Base-by-base conservation (phyloP, 2,113 vertebrate genomes). In the Symphodus melops region DNA sequence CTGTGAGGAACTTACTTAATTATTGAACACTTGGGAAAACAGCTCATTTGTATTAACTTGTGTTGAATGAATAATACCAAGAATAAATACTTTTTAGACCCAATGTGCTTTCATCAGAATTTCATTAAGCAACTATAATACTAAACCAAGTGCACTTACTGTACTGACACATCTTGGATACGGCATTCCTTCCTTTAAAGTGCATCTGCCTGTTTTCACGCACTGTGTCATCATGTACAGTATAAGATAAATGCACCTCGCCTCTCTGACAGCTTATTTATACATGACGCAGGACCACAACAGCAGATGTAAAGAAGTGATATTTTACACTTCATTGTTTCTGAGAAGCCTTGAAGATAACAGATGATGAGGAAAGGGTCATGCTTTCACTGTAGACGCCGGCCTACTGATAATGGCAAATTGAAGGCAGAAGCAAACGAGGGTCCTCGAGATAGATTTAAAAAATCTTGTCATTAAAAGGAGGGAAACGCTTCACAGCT, bases 261-360 rank as follows among this genome's bases (percentile, higher is more conserved):
- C 51, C 68, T 82, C 44, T 33, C 52, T 79, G 77, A 79, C 77
- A 72, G 60, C 64, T 60, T 64, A 83, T 71, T 72, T 68, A 37
- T 68, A 65, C 67, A 20, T 77, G 58, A 56, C 58, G 57, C 46
- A 1, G 3, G 60, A 77, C 68, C 25, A 9, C 48, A 66, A 23
- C 51, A 51, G 74, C 77, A 70, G 75, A 81, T 69, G 56, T 21
- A 10, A 46, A 58, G 17, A 65, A 53, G 37, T 83, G 19, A 36
- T 87, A 72, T 84, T 80, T 67, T 83, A 79, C 84, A 89, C 77
- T 86, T 89, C 55, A 64, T 62, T 80, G 60, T 85, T 75, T 76
- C 66, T 80, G n/a, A 0, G 28, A 67, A 62, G 75, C 76, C 60
- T 65, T 61, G 46, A 56, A 33, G 61, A 72, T 25, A 25, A 56